Base-by-base conservation (phyloP, 2,797 vertebrate genomes). In the Catamblyrhynchus diadema region DNA sequence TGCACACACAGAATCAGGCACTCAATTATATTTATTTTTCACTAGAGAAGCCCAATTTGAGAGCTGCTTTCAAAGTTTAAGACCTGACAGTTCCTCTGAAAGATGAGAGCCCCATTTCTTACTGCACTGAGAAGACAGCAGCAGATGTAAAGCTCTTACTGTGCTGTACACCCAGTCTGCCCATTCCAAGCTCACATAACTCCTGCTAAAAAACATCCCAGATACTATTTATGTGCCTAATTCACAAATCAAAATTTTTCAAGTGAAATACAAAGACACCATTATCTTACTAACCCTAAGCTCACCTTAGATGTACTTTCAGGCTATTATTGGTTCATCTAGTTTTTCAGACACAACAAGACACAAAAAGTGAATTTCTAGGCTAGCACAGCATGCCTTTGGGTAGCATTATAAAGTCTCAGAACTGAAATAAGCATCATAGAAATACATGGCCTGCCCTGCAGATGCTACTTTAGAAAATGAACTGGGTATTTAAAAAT, bases 371-470 rank as follows among this genome's bases (percentile, higher is more conserved):
- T 25, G 15, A 54, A 89, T 95, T 96, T 95, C 88, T 92, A 65
- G 80, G 83, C 95, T 94, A 97, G 89, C 94, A 81, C 93, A 97
- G 92, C 83, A 94, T 91, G 94, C 92, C 72, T 95, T 78, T 88
- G 75, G 94, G 94, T 94, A 91, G 92, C 42, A 66, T 88, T 81
- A 85, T 51, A 87, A 91, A 91, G 90, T 88, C 86, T 56, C 48
- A 80, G 69, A 96, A 94, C 70, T 70, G 64, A 70, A 96, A 96
- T 94, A 92, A 95, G 90, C 84, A 91, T 61, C 80, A 93, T 93
- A 94, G 94, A 96, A 96, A 95, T 79, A 66, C 70, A 66, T 2
- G 44, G 87, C 80, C 85, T 91, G 73, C 81, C 59, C 18, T 61
- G 88, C 74, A 87, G 81, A 88, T 82, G 62, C 90, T 96, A 72